A percentile compares a stretch with the other conserved stretches of the same genome.
Evolutionary conservation across 2,113 vertebrate species (phyloP).

Genomic region (Clarias gariepinus): DNA sequence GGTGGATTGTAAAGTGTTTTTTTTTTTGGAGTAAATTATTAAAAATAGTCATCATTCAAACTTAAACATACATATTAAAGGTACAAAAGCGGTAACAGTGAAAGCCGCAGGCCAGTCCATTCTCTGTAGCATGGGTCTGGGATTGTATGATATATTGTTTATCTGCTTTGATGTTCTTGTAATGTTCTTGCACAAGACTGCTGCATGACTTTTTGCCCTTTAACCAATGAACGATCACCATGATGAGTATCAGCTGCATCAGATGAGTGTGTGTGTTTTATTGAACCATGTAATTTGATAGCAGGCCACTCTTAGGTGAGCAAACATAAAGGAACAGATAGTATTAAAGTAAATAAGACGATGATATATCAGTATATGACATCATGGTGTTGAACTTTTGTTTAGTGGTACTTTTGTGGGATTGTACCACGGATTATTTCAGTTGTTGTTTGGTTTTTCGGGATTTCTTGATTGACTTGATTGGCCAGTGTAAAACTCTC

Average conservation of each 20-base stretch:
- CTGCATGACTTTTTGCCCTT: neutral
- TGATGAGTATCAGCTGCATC: neutral
- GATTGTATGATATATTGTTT: neutral
- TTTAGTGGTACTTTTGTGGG: neutral
- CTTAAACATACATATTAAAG: too few species aligned
- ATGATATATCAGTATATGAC: too few species aligned
- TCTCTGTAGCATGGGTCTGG: neutral
- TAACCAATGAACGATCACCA: neutral
- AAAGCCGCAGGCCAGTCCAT: neutral
- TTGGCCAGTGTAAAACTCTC: neutral
- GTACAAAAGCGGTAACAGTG: neutral
- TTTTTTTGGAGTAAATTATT: neutral
- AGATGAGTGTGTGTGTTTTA: neutral
- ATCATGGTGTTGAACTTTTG: neutral
- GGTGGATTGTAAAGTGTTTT: neutral
- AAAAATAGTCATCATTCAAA: neutral
- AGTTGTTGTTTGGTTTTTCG: neutral
- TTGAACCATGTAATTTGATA: neutral
- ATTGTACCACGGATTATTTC: neutral
- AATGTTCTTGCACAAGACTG: neutral
- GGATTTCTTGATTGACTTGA: neutral
- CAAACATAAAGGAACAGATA: neutral
- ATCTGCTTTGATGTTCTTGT: neutral
- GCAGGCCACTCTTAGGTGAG: neutral
- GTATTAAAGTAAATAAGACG: neutral